These are phyloP conservation scores for Eremobia ochroleuca DNA, from an alignment of 2,888 invertebrate species.

Conservation along the genomic window DNA sequence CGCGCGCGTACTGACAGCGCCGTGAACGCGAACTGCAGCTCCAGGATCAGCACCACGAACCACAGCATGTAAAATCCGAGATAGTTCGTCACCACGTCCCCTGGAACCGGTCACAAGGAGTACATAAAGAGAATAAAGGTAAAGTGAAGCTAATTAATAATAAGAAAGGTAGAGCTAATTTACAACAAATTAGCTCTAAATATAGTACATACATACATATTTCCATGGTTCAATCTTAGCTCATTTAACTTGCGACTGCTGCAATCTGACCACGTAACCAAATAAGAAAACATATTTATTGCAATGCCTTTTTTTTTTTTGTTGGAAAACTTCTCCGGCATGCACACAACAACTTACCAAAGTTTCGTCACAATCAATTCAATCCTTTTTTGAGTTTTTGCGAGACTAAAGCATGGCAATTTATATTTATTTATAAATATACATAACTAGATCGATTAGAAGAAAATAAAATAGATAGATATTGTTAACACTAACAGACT, in stretches of 20 bases:
- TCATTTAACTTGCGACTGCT: not conserved
- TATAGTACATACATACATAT: not conserved
- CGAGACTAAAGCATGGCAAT: not conserved
- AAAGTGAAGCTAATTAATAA: no score
- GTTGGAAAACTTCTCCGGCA: no score
- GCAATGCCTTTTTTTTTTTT: not conserved
- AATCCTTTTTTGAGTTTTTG: not conserved
- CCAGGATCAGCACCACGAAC: conserved; percentile 90
- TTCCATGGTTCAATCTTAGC: not conserved
- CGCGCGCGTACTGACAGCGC: conserved; percentile 91
- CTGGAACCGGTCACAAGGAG: conserved; percentile 69
- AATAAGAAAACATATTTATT: not conserved
- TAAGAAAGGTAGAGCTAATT: no score
- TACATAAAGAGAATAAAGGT: not conserved
- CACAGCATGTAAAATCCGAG: conserved; percentile 91
- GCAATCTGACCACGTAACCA: not conserved
- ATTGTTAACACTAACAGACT: no score
- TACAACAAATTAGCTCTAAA: no score
- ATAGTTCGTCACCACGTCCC: conserved; percentile 89
- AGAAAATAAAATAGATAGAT: no score
- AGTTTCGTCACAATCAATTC: not conserved
- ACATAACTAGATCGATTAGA: no score
- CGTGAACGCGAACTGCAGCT: conserved; percentile 91
- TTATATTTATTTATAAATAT: no score
- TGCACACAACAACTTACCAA: no score